A percentile compares a stretch with the other conserved stretches of the same genome.
These are phyloP conservation scores for Apis cerana DNA, from an alignment of 1,140 invertebrate genomes.

Conservation along the genomic window DNA sequence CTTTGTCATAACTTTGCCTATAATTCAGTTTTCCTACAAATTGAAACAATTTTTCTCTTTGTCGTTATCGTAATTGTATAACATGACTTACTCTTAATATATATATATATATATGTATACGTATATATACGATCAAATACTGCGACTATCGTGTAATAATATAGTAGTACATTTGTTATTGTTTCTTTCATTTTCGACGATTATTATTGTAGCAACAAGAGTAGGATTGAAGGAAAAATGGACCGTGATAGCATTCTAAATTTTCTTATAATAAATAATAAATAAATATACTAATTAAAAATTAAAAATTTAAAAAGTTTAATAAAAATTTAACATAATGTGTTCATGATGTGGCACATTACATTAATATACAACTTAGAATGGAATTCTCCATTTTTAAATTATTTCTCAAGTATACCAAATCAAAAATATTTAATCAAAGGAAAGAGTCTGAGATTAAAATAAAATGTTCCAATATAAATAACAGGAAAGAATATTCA, in stretches of 20 bases:
- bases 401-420: no score
- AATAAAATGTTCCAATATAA: background rate
- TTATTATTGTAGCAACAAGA: constrained; percentile 21
- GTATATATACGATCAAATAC: constrained; percentile 25
- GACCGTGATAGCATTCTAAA: no score
- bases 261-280: background rate
- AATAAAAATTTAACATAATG: no score
- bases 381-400: no score
- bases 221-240: background rate
- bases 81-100: background rate
- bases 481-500: background rate
- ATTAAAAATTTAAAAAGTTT: no score
- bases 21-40: constrained; percentile 13
- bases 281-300: no score
- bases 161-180: constrained; percentile 36
- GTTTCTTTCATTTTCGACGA: constrained; percentile 15
- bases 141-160: constrained; percentile 15
- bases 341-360: no score
- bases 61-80: background rate
- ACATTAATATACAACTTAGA: no score
- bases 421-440: no score
- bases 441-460: no score
- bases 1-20: background rate
- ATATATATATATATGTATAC: background rate
- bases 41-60: background rate